phyloP scores from a whole-genome alignment of 2,113 vertebrate species.

The Sardina pilchardus region DNA sequence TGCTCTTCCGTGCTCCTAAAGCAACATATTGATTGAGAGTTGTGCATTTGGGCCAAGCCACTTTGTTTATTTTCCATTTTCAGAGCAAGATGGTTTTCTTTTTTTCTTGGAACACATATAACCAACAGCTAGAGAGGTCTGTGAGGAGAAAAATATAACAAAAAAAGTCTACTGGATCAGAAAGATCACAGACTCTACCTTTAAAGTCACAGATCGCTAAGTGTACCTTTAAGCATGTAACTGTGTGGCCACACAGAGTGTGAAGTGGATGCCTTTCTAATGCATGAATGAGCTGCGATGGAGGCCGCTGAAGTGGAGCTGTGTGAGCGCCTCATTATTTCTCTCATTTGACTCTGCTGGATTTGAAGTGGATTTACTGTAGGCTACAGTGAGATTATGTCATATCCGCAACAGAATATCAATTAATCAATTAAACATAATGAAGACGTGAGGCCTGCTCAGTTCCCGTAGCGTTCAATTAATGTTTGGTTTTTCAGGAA shows the following conservation, averaged over 20 bases:
- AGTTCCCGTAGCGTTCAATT: not conserved
- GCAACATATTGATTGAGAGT: too few relatives aligned
- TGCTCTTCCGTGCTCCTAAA: not conserved
- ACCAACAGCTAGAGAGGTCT: not conserved
- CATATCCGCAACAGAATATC: slow-evolving; percentile 21
- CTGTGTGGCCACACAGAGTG: not conserved
- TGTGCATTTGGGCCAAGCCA: not conserved
- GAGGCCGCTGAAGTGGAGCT: not conserved
- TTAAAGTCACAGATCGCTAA: not conserved
- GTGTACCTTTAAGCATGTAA: not conserved
- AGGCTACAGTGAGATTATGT: slow-evolving; percentile 18
- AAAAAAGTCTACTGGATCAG: not conserved
- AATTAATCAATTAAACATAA: slow-evolving; percentile 21
- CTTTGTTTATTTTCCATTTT: not conserved
- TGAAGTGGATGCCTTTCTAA: not conserved
- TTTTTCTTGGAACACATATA: not conserved
- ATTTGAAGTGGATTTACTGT: slow-evolving; percentile 11
- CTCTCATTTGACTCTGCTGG: slow-evolving; percentile 1
- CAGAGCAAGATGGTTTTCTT: not conserved
- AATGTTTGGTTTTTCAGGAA: not conserved
- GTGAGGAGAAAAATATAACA: not conserved
- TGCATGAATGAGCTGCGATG: not conserved
- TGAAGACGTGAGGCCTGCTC: not conserved
- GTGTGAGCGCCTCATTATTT: slow-evolving; percentile 2
- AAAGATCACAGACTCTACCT: not conserved